These are phyloP conservation scores for Chaetura pelagica DNA, from an alignment of 2,113 vertebrate genomes.

Conservation along the genomic window DNA sequence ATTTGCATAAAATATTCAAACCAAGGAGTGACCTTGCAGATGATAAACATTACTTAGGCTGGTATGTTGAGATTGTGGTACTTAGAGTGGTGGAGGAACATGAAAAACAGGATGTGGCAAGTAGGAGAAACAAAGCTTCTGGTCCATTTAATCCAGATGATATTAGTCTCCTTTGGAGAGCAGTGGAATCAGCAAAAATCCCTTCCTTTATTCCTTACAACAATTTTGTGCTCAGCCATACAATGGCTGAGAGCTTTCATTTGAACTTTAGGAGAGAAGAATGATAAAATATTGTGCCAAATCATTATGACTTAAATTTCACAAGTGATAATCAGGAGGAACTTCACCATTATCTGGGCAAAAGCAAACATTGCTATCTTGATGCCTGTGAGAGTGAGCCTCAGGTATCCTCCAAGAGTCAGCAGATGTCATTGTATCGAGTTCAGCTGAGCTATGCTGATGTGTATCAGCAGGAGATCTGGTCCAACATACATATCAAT, in stretches of 20 bases:
- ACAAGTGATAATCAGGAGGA: not conserved
- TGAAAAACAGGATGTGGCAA: not conserved
- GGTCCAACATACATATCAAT: not conserved
- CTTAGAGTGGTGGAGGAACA: not conserved
- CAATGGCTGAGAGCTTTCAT: not conserved
- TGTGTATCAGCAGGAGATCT: not conserved
- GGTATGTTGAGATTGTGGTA: not conserved
- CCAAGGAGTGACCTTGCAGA: not conserved
- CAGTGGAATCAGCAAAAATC: not conserved
- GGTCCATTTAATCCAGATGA: not conserved
- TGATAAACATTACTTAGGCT: not conserved
- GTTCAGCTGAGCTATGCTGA: not conserved
- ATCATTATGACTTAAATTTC: not conserved
- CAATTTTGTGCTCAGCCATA: not conserved
- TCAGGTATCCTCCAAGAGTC: not conserved
- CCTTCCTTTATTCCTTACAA: not conserved
- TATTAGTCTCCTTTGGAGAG: not conserved
- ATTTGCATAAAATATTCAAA: not conserved
- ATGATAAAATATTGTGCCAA: not conserved
- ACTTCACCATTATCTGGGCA: not conserved
- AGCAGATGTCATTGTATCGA: not conserved
- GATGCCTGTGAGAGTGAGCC: not conserved
- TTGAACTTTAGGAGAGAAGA: not conserved
- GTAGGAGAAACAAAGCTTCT: not conserved
- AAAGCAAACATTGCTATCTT: not conserved